Conservation (phyloP, 2,888 invertebrate species). For the Agrilus biguttatus region DNA sequence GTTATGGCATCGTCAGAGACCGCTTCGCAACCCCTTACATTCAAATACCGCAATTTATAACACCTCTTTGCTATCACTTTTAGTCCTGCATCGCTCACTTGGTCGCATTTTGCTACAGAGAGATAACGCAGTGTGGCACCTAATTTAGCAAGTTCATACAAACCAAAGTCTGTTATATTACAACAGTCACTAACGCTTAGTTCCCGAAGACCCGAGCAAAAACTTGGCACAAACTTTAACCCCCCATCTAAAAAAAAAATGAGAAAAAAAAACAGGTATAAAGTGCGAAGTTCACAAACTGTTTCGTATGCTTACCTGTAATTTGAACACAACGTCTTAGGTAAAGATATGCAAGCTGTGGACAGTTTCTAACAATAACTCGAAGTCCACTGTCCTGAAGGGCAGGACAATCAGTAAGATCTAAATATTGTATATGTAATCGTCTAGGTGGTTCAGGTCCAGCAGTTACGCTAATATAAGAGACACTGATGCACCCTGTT, state of each 20-base stretch:
- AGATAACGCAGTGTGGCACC: conserved; percentile 82
- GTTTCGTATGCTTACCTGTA: conserved; percentile 43
- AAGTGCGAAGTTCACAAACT: background rate
- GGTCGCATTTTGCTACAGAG: conserved; percentile 87
- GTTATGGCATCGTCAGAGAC: conserved; percentile 87
- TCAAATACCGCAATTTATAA: conserved; percentile 77
- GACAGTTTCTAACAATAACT: conserved; percentile 73
- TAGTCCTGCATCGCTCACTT: conserved; percentile 80
- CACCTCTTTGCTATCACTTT: conserved; percentile 77
- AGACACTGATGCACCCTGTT: conserved; percentile 66
- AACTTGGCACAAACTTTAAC: conserved; percentile 81
- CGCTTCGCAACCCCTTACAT: conserved; percentile 84
- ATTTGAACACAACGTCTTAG: conserved; percentile 77
- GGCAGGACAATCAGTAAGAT: conserved; percentile 77
- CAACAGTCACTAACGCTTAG: conserved; percentile 83
- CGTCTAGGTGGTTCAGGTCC: conserved; percentile 48
- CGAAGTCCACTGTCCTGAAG: conserved; percentile 75
- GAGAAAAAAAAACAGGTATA: background rate
- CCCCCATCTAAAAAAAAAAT: conserved; percentile 56
- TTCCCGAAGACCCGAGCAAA: conserved; percentile 71
- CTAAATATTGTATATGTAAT: conserved; percentile 71
- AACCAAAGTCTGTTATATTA: conserved; percentile 78
- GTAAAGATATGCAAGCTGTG: conserved; percentile 75
- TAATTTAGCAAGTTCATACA: conserved; percentile 77
- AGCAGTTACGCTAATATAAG: conserved; percentile 59